phyloP scores from a whole-genome alignment of 1,140 invertebrate species.

The Rhyzopertha dominica region DNA sequence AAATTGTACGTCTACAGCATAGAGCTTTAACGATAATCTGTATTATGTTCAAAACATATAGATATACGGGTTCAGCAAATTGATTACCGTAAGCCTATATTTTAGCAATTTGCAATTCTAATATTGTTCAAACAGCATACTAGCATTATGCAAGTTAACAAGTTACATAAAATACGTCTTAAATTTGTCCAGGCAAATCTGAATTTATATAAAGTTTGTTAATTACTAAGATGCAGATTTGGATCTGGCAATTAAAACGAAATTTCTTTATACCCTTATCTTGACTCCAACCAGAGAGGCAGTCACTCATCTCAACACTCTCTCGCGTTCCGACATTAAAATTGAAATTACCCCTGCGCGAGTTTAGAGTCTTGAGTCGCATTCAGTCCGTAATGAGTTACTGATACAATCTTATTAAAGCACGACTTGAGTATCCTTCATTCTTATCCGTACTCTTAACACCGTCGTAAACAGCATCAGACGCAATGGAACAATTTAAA shows the following conservation, averaged over 20 bases:
- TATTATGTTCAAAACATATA: too few species aligned
- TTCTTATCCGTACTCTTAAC: constrained; percentile 30
- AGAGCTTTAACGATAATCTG: too few species aligned
- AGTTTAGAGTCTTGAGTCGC: constrained; percentile 22
- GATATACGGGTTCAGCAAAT: too few species aligned
- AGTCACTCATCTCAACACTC: constrained; percentile 16
- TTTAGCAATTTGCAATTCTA: too few species aligned
- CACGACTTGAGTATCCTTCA: constrained; percentile 24
- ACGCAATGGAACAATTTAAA: constrained; percentile 10
- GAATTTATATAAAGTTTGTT: too few species aligned
- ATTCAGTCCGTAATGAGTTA: constrained; percentile 31
- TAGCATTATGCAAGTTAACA: too few species aligned
- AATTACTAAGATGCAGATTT: constrained; percentile 16
- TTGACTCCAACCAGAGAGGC: constrained; percentile 10
- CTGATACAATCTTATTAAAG: constrained; percentile 35
- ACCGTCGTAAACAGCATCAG: constrained; percentile 19
- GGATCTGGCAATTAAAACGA: constrained; percentile 19
- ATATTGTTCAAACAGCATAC: too few species aligned
- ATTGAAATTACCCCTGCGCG: constrained; percentile 27
- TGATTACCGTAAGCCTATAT: too few species aligned
- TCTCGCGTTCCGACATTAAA: constrained; percentile 22
- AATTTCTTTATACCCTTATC: constrained; percentile 17
- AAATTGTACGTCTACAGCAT: too few species aligned
- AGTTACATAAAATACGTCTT: too few species aligned
- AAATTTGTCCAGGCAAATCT: too few species aligned